Conservation (phyloP, 1,140 invertebrate genomes). For the Whitmania pigra region DNA sequence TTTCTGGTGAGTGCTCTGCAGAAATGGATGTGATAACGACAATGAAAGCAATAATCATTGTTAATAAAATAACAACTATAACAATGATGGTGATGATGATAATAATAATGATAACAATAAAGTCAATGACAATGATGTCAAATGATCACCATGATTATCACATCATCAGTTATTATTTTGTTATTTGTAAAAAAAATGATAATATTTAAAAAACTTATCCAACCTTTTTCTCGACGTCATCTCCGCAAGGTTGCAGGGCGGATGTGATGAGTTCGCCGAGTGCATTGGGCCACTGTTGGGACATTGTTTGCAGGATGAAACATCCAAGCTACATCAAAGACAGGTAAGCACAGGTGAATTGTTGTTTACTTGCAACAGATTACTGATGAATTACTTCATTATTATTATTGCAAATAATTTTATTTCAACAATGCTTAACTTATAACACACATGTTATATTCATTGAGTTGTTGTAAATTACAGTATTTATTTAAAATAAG, state of each 20-base stretch:
- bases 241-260: no score
- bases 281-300: background rate
- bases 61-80: background rate
- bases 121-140: background rate
- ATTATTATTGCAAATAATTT: no score
- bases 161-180: background rate
- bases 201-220: conserved; percentile 8
- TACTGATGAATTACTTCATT: no score
- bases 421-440: no score
- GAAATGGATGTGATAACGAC: background rate
- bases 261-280: background rate
- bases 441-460: no score
- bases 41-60: background rate
- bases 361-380: no score
- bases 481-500: no score
- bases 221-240: no score
- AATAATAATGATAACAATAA: background rate
- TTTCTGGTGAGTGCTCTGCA: no score
- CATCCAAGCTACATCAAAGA: background rate
- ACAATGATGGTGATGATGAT: background rate
- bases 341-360: no score
- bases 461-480: no score
- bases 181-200: no score
- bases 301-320: conserved; percentile 1
- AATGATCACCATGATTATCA: background rate